Conservation (phyloP, 2,113 vertebrate species). For the Corythoichthys intestinalis region DNA sequence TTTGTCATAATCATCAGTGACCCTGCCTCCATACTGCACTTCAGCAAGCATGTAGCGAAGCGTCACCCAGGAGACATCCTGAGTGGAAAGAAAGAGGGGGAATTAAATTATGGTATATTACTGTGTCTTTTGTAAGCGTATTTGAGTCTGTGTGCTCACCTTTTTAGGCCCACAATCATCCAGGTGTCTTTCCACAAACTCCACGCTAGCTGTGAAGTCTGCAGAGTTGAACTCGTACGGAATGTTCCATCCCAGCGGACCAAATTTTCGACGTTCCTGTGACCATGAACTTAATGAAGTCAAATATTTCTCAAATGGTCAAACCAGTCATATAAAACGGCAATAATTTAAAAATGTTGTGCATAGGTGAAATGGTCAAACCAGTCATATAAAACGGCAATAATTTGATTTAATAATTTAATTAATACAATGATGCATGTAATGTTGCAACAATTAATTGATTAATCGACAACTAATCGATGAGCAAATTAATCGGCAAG, state of each 20-base stretch:
- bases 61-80: slow-evolving; percentile 86
- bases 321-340: too few species aligned
- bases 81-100: background rate
- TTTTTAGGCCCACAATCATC: slow-evolving; percentile 77
- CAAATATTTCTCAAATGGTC: background rate
- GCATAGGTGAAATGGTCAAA: too few species aligned
- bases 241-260: slow-evolving; percentile 80
- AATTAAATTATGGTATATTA: background rate
- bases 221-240: slow-evolving; percentile 80
- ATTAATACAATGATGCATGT: too few species aligned
- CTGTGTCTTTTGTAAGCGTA: background rate
- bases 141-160: slow-evolving; percentile 52
- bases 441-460: too few species aligned
- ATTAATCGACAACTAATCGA: too few species aligned
- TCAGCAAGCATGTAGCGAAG: slow-evolving; percentile 87
- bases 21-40: slow-evolving; percentile 82
- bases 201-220: slow-evolving; percentile 75
- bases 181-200: slow-evolving; percentile 84
- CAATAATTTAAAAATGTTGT: background rate
- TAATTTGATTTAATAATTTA: too few species aligned
- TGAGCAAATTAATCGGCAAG: too few species aligned
- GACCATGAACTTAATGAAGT: background rate
- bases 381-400: too few species aligned
- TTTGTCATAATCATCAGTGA: slow-evolving; percentile 84
- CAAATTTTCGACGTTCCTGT: slow-evolving; percentile 80